Evolutionary conservation across 1,140 invertebrate genomes (phyloP), one percentile per base, ranked within the genome.

Genomic region (Microplitis demolitor): DNA sequence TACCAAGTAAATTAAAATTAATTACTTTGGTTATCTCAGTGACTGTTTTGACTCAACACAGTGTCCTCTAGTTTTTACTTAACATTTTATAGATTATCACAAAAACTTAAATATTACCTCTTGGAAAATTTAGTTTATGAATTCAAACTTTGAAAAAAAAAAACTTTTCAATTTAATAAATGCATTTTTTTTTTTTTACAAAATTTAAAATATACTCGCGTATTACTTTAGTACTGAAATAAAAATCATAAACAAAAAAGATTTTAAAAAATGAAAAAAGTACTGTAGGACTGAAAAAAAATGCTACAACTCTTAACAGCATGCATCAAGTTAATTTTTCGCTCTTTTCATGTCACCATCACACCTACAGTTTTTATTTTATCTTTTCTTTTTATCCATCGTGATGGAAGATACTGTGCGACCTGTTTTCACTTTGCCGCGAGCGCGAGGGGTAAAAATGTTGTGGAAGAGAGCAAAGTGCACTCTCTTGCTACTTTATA

Each of bases 1-100:
- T 50, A 39, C 14, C 9, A 62, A 70, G 68, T 61, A 62, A 61
- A 70, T 70, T 70, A 70, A 70, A 70, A 70, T 70, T 70, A 70
- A 70, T 70, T 70, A 70, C 58, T 61, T 37, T 24, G 16, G 11
- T 60, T 61, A 61, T 70, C 35, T 70, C 67, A 58, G 2, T 14
- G 56, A 24, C 39, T 13, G 34, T 39, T 69, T 14, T 33, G 54
- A 11, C 50, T 67, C 66, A 39, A 70, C 54, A 61, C 33, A 31
- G 33, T 45, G n/a, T 8, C 56, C 14, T 3, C 6, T 6, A 3
- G 6, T 6, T 50, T 50, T 50, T 8, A 50, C 24, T 24, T 24
- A 24, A 24, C 24, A 24, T 24, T 24, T 24, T 24, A 24, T 24
- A 24, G 24, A 24, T 2, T 24, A 24, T 24, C 24, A 24, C 24